Percentiles rank a stretch among this genome's conserved stretches.
These are phyloP conservation scores for Palythoa heliodiscus DNA, from an alignment of 92 coral and sea anemone species.

Conservation along the genomic window DNA sequence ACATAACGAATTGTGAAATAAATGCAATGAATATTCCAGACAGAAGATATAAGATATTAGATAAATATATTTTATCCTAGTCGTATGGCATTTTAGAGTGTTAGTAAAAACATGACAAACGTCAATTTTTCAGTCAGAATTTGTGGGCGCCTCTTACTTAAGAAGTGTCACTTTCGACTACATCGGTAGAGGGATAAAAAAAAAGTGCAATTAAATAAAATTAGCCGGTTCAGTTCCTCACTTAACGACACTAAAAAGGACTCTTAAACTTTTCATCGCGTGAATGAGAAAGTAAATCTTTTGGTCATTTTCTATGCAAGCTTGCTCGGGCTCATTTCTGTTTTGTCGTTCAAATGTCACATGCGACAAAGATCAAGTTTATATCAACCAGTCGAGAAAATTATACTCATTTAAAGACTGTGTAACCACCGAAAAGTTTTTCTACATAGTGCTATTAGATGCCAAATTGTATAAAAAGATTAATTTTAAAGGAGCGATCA, in stretches of 20 bases:
- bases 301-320: neutral
- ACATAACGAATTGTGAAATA: neutral
- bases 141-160: neutral
- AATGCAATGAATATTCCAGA: neutral
- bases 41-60: neutral
- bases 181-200: neutral
- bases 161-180: neutral
- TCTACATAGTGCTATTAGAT: conserved; percentile 5
- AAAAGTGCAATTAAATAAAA: neutral
- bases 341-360: neutral
- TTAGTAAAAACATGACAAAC: neutral
- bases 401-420: neutral
- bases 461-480: conserved; percentile 9
- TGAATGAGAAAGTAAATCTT: neutral
- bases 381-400: neutral
- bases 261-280: conserved; percentile 27
- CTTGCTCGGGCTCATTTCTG: neutral
- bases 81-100: neutral
- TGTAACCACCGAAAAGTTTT: neutral
- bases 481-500: conserved; percentile 31
- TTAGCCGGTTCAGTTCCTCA: neutral
- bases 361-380: conserved; percentile 21
- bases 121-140: neutral
- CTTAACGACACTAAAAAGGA: conserved; percentile 1
- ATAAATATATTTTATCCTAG: neutral